A percentile compares a stretch with the other conserved stretches of the same genome.
These are phyloP conservation scores for Sarcophaga rosellei DNA, from an alignment of 2,888 invertebrate species.

Conservation along the genomic window DNA sequence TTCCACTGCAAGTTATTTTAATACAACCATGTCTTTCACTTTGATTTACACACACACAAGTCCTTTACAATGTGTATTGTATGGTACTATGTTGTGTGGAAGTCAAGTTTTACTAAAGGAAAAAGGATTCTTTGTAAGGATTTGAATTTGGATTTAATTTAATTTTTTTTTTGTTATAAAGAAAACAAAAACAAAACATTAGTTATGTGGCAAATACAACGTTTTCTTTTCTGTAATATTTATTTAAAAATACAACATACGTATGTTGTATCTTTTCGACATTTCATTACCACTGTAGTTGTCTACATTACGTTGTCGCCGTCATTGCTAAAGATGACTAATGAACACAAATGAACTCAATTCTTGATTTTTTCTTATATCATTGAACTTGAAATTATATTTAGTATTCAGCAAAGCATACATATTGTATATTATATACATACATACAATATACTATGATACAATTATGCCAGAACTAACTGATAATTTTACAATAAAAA, in stretches of 20 bases:
- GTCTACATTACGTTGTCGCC: background rate
- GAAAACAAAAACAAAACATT: background rate
- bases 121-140: constrained; percentile 23
- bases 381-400: constrained; percentile 55
- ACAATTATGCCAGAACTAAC: too few species aligned
- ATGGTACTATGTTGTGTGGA: constrained; percentile 1
- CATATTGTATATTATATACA: too few species aligned
- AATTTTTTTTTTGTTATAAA: background rate
- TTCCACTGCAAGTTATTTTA: constrained; percentile 61
- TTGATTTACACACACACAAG: background rate
- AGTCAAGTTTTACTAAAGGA: background rate
- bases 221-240: background rate
- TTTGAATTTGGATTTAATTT: background rate
- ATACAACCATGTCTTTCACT: background rate
- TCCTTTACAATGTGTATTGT: background rate
- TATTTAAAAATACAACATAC: background rate
- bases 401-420: background rate
- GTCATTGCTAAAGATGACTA: constrained; percentile 59
- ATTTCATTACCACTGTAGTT: background rate
- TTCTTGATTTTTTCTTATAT: constrained; percentile 33
- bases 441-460: too few species aligned
- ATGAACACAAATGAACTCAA: constrained; percentile 37
- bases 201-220: too few species aligned
- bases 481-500: too few species aligned
- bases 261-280: background rate